Evolutionary conservation across 2,797 vertebrate species (phyloP).

Genomic region (Sylvia borin): DNA sequence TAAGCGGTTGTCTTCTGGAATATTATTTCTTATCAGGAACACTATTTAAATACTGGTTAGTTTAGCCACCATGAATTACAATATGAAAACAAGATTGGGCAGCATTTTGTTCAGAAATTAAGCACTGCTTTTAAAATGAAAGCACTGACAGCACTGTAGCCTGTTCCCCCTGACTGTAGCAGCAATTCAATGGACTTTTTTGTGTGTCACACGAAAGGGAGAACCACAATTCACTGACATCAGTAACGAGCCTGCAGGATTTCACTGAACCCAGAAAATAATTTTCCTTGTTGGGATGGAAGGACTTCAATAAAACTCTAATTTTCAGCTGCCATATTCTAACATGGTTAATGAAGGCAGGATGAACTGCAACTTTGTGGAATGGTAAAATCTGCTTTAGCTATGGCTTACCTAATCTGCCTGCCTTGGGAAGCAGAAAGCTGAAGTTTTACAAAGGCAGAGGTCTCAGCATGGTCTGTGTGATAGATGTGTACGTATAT

Average conservation of each 20-base stretch:
- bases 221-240: background rate
- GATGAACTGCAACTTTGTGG: background rate
- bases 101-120: background rate
- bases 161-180: background rate
- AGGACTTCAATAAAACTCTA: background rate
- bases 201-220: background rate
- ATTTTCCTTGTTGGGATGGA: background rate
- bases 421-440: background rate
- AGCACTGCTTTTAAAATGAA: background rate
- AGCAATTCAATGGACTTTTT: background rate
- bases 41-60: background rate
- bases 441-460: background rate
- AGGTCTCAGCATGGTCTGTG: background rate
- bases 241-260: background rate
- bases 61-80: background rate
- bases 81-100: background rate
- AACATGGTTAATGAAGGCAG: background rate
- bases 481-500: too few relatives aligned
- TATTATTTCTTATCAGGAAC: background rate
- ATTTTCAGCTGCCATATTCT: background rate
- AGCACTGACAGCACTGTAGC: background rate
- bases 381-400: background rate
- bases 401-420: background rate
- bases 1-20: background rate
- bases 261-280: background rate